Evolutionary conservation across 1,140 invertebrate genomes (phyloP).

Genomic region (Dinoponera quadriceps): DNA sequence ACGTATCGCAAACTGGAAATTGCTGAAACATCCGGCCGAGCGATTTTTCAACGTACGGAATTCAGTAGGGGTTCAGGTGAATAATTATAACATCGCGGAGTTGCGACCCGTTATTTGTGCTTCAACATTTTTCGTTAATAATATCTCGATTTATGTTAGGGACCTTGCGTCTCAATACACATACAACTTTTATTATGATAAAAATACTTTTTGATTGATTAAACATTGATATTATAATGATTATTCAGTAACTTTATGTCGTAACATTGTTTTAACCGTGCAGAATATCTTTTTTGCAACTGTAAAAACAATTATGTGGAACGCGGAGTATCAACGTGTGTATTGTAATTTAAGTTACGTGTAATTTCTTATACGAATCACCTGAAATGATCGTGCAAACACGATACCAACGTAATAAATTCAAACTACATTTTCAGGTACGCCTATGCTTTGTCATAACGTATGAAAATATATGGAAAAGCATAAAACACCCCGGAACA

Average conservation of each 20-base stretch:
- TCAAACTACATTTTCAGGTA: slow-evolving; percentile 20
- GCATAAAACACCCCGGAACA: slow-evolving; percentile 34
- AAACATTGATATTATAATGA: neutral
- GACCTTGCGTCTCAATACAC: neutral
- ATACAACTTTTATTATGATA: neutral
- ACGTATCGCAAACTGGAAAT: slow-evolving; percentile 11
- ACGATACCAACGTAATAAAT: slow-evolving; percentile 30
- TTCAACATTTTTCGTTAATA: neutral
- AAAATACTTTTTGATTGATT: neutral
- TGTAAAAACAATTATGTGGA: neutral
- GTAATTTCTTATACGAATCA: slow-evolving; percentile 3
- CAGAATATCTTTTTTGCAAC: neutral
- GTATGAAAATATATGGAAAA: slow-evolving; percentile 46
- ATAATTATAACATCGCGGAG: neutral
- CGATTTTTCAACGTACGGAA: slow-evolving; percentile 18
- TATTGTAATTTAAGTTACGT: neutral
- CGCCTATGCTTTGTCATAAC: slow-evolving; percentile 41
- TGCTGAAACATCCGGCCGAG: slow-evolving; percentile 18
- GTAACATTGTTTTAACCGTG: neutral
- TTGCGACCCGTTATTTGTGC: neutral
- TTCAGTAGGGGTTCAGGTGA: neutral
- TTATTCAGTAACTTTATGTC: neutral
- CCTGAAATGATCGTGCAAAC: slow-evolving; percentile 6
- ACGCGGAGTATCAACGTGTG: neutral
- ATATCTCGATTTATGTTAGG: neutral